phyloP scores from a whole-genome alignment of 2,797 vertebrate species.

The Danio tinwini region DNA sequence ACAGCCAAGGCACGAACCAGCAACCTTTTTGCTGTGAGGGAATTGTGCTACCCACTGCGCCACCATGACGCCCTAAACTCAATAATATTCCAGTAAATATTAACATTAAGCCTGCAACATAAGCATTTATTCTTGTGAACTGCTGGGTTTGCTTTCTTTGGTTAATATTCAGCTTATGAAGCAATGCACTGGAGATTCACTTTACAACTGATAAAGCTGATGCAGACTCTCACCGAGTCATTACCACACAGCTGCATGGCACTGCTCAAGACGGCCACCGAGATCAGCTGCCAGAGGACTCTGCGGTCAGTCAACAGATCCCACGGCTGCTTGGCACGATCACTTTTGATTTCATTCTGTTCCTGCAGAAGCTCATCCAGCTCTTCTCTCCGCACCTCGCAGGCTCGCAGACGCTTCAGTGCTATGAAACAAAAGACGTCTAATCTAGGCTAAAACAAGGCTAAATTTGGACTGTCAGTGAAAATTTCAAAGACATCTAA shows the following conservation, averaged over 20 bases:
- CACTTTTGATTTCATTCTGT: conserved; percentile 76
- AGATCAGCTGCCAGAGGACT: conserved; percentile 84
- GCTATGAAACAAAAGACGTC: conserved; percentile 70
- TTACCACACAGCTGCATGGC: conserved; percentile 93
- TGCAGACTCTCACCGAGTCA: conserved; percentile 79
- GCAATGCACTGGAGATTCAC: not conserved
- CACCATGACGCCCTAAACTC: too few species aligned
- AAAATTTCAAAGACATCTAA: too few species aligned
- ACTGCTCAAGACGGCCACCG: conserved; percentile 85
- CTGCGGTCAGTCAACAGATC: conserved; percentile 80
- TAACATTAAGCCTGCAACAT: conserved; percentile 6
- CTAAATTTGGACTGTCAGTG: too few species aligned
- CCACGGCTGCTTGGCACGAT: conserved; percentile 74
- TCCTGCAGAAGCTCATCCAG: conserved; percentile 87
- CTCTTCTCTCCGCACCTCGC: conserved; percentile 77
- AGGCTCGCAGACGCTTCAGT: conserved; percentile 80
- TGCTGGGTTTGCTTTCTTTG: not conserved
- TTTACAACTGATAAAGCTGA: not conserved
- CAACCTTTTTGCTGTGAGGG: too few species aligned
- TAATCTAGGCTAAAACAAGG: too few species aligned
- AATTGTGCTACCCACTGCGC: too few species aligned
- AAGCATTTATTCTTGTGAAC: conserved; percentile 1
- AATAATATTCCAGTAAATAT: conserved; percentile 14
- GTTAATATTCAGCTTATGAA: not conserved
- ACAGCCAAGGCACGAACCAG: too few species aligned